A percentile compares a stretch with the other conserved stretches of the same genome.
Evolutionary conservation across 2,797 vertebrate genomes (phyloP).

Genomic region (Premnoplex brunnescens): DNA sequence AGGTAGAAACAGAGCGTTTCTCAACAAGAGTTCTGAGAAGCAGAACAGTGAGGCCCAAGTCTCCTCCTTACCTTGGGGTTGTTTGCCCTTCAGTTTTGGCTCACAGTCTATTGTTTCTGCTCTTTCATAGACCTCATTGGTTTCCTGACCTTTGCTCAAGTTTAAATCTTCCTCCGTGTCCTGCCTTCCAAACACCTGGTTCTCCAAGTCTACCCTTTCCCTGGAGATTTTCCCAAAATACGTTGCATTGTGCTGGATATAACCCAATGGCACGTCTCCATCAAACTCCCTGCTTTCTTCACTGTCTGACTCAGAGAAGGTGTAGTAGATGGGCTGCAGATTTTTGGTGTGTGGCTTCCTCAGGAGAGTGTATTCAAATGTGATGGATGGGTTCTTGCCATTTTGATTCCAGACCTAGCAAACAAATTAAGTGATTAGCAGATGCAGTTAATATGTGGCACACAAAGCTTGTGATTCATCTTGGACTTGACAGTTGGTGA

Average conservation of each 20-base stretch:
- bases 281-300: conserved; percentile 76
- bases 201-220: conserved; percentile 68
- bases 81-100: conserved; percentile 74
- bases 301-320: conserved; percentile 81
- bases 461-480: background rate
- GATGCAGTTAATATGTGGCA: background rate
- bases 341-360: conserved; percentile 81
- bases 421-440: background rate
- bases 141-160: conserved; percentile 84
- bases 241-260: conserved; percentile 80
- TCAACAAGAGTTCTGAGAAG: conserved; percentile 55
- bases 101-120: conserved; percentile 82
- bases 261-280: conserved; percentile 47
- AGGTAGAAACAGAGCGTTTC: conserved; percentile 40
- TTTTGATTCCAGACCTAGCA: conserved; percentile 96
- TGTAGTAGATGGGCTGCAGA: conserved; percentile 84
- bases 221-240: conserved; percentile 72
- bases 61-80: conserved; percentile 81
- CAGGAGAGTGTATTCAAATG: conserved; percentile 93
- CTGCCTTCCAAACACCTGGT: conserved; percentile 67
- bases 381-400: conserved; percentile 92
- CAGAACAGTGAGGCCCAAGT: conserved; percentile 30
- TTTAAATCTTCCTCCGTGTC: conserved; percentile 66
- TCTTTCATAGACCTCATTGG: conserved; percentile 92
- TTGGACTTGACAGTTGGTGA: background rate